Conservation (phyloP, 2,888 invertebrate genomes). For the Muschampia plurimacula region DNA sequence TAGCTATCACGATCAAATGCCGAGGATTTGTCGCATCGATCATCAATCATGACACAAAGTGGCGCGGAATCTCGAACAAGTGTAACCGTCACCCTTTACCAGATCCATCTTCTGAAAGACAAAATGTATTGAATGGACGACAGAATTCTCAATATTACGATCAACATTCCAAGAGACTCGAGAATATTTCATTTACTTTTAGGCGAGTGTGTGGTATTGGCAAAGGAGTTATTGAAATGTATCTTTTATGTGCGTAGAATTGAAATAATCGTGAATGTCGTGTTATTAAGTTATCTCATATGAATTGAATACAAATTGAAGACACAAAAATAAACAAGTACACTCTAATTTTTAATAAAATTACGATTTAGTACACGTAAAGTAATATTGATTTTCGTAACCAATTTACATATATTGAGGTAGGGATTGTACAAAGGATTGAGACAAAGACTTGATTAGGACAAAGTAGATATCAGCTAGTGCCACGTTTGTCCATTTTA, state of each 20-base stretch:
- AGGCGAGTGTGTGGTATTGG: not conserved
- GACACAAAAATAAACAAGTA: no score
- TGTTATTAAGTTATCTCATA: not conserved
- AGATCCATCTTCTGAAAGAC: constrained; percentile 23
- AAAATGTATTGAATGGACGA: constrained; percentile 15
- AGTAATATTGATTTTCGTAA: not conserved
- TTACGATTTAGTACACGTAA: no score
- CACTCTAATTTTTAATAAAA: no score
- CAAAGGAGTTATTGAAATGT: not conserved
- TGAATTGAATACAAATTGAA: no score
- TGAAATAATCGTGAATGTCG: not conserved
- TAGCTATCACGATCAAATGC: constrained; percentile 5
- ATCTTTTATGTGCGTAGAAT: not conserved
- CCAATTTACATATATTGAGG: not conserved
- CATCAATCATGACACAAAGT: constrained; percentile 31
- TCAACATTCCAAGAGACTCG: not conserved
- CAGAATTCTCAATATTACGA: not conserved
- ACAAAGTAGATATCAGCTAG: no score
- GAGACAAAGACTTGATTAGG: no score
- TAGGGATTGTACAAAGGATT: no score
- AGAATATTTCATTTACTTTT: not conserved
- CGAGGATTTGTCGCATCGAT: constrained; percentile 21
- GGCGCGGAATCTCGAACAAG: constrained; percentile 15
- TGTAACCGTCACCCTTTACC: constrained; percentile 16
- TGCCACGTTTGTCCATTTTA: no score